A percentile compares a stretch with the other conserved stretches of the same genome.
Conservation (phyloP, 2,888 invertebrate species). For the Dinocampus coccinellae region DNA sequence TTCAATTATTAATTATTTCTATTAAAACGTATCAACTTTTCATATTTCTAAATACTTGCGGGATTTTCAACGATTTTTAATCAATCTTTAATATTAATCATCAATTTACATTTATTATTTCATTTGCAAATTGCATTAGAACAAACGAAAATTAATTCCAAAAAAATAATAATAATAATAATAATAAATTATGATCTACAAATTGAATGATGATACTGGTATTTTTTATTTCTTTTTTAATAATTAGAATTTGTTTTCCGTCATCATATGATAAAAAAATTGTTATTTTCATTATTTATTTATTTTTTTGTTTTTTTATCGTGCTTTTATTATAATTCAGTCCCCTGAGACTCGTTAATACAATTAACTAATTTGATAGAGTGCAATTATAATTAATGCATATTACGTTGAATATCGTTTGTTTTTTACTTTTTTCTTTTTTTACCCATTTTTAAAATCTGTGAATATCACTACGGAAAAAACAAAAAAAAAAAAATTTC, state of each 20-base stretch:
- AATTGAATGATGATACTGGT: conserved; percentile 36
- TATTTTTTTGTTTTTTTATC: too few relatives aligned
- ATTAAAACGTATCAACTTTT: conserved; percentile 25
- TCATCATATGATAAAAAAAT: conserved; percentile 46
- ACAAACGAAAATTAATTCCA: too few relatives aligned
- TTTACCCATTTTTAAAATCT: too few relatives aligned
- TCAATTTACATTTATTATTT: not conserved
- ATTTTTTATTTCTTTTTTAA: too few relatives aligned
- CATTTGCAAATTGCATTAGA: conserved; percentile 31
- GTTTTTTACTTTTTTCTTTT: not conserved
- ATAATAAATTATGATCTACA: conserved; percentile 39
- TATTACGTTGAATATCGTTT: conserved; percentile 34
- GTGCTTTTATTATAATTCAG: conserved; percentile 38
- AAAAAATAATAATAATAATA: conserved; percentile 21
- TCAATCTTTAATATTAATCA: conserved; percentile 5
- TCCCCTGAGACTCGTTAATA: conserved; percentile 57
- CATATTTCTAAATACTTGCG: conserved; percentile 43
- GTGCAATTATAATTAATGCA: conserved; percentile 20
- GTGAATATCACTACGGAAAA: not conserved
- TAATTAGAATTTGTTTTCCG: conserved; percentile 40
- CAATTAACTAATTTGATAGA: conserved; percentile 44
- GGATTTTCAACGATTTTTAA: conserved; percentile 9
- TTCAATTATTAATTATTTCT: conserved; percentile 10
- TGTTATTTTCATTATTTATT: too few relatives aligned
- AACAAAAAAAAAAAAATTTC: not conserved